Evolutionary conservation across 2,888 invertebrate species (phyloP), one percentile per base, ranked within the genome.

Genomic region (Meiosimyza decipiens): DNA sequence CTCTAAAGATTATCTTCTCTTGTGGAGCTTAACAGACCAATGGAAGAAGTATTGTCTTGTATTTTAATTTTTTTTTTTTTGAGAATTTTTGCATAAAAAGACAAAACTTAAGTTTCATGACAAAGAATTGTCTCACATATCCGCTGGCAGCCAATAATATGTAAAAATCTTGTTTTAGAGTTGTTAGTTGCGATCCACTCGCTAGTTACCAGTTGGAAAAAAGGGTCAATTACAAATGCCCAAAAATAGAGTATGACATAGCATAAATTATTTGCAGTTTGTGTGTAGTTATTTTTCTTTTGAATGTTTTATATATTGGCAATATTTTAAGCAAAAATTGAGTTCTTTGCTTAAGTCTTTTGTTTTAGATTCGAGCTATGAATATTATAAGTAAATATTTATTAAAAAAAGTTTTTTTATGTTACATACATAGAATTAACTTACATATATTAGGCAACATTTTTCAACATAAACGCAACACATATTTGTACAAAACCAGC

Each of bases 181-280:
- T 22, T 12, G 18, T 57, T 22, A 22, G 18, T 57, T 57, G 57
- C 5, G 13, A 6, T 57, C 28, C 28, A 28, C 3, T 28, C 28
- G 28, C 28, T 4, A 28, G 28, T 28, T 4, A 3, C 28, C 28
- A 22, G 18, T 13, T 18, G 18, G 28, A 57, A 18, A 57, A 57
- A 57, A 22, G 57, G 28, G 18, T 57, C 71, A 71, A 71, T 71
- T 71, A 59, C 65, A 50, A 65, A 65, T 65, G 64, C 16, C 64
- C 63, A 71, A 71, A 71, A 71, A 55, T 54, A 64, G 63, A 71
- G 55, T 52, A 64, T n/a, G 55, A n/a, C 49, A 64, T 16, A 18
- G 64, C 33, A 64, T 47, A 64, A 64, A 64, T 71, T 71, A 71
- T 65, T 16, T 9, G 40, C 18, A 12, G 33, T n/a, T 60, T 12